These are phyloP conservation scores for Lamprotornis superbus DNA, from an alignment of 2,113 vertebrate species.

Conservation along the genomic window DNA sequence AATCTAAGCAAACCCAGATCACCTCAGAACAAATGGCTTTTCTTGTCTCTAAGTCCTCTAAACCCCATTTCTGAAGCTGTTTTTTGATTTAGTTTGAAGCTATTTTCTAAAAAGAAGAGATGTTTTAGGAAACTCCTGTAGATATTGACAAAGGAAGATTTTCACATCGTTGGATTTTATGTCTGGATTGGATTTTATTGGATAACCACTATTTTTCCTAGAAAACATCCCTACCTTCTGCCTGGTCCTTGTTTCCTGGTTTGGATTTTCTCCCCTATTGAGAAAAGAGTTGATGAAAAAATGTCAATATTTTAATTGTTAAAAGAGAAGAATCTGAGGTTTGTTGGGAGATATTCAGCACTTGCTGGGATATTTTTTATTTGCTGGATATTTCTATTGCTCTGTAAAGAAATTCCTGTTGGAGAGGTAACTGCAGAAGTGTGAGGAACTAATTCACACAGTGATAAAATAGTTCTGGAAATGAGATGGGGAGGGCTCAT, in stretches of 20 bases:
- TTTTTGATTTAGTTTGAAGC: neutral
- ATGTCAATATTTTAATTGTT: neutral
- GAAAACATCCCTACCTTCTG: neutral
- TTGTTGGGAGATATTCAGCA: neutral
- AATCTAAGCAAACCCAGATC: neutral
- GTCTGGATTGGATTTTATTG: neutral
- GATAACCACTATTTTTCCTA: neutral
- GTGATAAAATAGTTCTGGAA: constrained; percentile 19
- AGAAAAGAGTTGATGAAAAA: neutral
- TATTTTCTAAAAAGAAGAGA: neutral
- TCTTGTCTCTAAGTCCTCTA: neutral
- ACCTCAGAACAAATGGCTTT: neutral
- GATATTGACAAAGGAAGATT: neutral
- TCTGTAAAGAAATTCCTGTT: neutral
- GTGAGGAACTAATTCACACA: constrained; percentile 14
- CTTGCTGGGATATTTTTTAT: neutral
- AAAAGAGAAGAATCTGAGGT: neutral
- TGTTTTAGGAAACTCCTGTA: neutral
- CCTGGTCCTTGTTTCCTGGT: neutral
- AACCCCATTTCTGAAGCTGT: neutral
- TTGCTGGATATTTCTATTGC: neutral
- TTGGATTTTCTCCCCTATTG: neutral
- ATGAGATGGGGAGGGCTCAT: neutral
- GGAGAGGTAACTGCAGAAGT: neutral
- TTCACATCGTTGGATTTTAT: neutral